phyloP scores from a whole-genome alignment of 2,113 vertebrate genomes.

The Poeciliopsis prolifica region DNA sequence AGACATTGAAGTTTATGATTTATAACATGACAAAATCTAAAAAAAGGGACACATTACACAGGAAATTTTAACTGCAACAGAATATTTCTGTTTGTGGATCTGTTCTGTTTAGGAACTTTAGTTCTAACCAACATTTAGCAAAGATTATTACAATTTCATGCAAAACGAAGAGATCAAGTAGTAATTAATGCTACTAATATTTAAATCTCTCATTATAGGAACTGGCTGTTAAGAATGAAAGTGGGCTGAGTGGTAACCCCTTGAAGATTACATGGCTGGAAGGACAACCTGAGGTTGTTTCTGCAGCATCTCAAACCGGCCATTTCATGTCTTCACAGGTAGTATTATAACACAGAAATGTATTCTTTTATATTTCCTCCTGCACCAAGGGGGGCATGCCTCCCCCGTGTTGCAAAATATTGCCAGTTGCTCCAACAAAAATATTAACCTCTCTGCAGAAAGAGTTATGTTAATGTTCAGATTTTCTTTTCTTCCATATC shows the following conservation, averaged over 20 bases:
- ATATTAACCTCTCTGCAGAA: constrained; percentile 48
- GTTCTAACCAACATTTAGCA: too few species aligned
- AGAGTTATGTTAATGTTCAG: constrained; percentile 67
- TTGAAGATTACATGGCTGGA: constrained; percentile 95
- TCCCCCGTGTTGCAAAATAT: constrained; percentile 45
- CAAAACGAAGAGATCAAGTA: not conserved
- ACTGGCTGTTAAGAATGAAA: constrained; percentile 91
- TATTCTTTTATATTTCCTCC: constrained; percentile 10
- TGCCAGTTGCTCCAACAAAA: constrained; percentile 57
- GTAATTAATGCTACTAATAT: not conserved
- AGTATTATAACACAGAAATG: constrained; percentile 25
- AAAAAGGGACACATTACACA: too few species aligned
- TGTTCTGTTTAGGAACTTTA: too few species aligned
- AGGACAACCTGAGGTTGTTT: constrained; percentile 78
- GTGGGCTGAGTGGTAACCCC: constrained; percentile 87
- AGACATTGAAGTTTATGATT: too few species aligned
- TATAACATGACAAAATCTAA: too few species aligned
- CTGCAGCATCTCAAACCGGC: constrained; percentile 42
- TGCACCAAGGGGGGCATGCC: constrained; percentile 13
- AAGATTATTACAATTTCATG: not conserved
- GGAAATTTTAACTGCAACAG: too few species aligned
- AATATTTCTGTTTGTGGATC: not conserved
- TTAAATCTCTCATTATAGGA: constrained; percentile 77
- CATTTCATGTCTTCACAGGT: constrained; percentile 81
- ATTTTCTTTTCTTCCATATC: constrained; percentile 66